Evolutionary conservation across 2,888 invertebrate species (phyloP), one percentile per base, ranked within the genome.

Genomic region (Habroteleia sp.): DNA sequence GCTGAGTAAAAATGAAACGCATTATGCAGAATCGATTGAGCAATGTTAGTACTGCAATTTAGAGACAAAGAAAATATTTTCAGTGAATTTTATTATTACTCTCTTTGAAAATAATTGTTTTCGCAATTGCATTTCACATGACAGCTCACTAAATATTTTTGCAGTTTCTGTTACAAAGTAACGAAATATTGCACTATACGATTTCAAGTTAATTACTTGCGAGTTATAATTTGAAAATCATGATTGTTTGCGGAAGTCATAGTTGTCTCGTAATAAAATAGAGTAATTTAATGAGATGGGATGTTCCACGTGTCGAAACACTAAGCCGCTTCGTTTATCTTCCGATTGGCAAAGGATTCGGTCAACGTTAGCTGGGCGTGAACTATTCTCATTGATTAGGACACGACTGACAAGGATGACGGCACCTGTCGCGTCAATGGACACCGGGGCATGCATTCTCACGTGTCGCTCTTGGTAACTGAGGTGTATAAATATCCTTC

Each of bases 391-490:
- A 85, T 86, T 85, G 86, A 86, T 85, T 84, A 83, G 81, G 80
- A 81, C 78, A 80, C 79, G 79, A 79, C 81, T 77, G 83, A 81
- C 85, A 82, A 78, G 80, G 81, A 58, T 58, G 56, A 35, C 50
- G 35, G 82, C 82, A 83, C 83, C 82, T 82, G 82, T 84, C 82
- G 82, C 82, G 79, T 85, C 84, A 85, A 84, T 85, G 85, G 82
- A 84, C 76, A 79, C 74, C 78, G 79, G 73, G 76, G 39, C 79
- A 79, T 82, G 80, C 78, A 82, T 82, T 82, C 78, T 77, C 79
- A 78, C 81, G 79, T 80, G 78, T 77, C 79, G 80, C 79, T 66
- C 81, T 77, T 81, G 75, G 78, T 81, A 80, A 81, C 80, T 68
- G 73, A 50, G 80, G 42, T 56, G 78, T 84, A 83, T 85, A 85